phyloP scores from a whole-genome alignment of 2,797 vertebrate genomes.

The Lepus oiostolus region DNA sequence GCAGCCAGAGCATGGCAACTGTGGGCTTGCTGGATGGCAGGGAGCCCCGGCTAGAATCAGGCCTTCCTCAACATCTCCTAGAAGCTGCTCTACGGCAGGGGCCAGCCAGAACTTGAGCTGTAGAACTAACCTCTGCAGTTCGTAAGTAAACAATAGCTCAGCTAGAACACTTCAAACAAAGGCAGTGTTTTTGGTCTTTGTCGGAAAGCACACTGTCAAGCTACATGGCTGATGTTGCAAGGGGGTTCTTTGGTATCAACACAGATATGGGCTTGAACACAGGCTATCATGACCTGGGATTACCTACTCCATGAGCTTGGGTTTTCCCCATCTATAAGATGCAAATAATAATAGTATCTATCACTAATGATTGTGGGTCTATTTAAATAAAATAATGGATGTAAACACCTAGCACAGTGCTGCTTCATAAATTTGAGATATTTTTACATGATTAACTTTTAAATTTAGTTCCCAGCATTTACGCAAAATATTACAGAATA shows the following conservation, averaged over 20 bases:
- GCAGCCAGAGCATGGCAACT: background rate
- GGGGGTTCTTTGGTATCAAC: constrained; percentile 1
- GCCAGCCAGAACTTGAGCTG: background rate
- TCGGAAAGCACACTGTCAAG: background rate
- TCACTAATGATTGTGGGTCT: background rate
- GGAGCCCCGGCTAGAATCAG: background rate
- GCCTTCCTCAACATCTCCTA: background rate
- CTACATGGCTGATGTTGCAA: background rate
- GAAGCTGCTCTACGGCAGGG: background rate
- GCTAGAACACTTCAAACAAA: background rate
- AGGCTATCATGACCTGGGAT: background rate
- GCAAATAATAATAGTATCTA: constrained; percentile 24
- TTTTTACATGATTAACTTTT: constrained; percentile 44
- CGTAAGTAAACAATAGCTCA: background rate
- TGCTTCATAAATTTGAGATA: background rate
- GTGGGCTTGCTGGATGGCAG: background rate
- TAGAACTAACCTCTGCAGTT: constrained; percentile 34
- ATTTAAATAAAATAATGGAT: constrained; percentile 19
- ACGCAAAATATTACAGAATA: constrained; percentile 12
- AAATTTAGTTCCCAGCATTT: background rate
- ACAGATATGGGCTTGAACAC: background rate
- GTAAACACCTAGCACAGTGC: constrained; percentile 3
- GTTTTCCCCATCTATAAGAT: constrained; percentile 15
- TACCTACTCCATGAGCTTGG: background rate
- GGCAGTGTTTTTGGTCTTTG: background rate